Evolutionary conservation across 2,888 invertebrate genomes (phyloP).

Genomic region (Caenorhabditis macrosperma): DNA sequence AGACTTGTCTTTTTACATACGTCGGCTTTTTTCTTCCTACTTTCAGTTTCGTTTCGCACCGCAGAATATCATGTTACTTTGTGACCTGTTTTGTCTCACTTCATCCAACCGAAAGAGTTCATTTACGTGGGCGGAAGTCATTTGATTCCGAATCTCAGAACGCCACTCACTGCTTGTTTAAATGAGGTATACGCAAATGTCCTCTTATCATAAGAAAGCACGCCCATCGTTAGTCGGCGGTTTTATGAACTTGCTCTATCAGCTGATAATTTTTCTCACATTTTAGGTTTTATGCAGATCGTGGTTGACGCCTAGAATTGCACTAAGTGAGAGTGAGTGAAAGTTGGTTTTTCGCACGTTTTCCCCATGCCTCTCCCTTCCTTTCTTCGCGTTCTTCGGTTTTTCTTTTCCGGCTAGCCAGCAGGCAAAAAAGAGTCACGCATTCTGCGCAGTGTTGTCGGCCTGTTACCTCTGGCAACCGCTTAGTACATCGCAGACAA

Average conservation of each 20-base stretch:
- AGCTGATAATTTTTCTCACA: conserved; percentile 30
- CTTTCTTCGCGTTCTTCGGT: not conserved
- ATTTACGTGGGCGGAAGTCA: not conserved
- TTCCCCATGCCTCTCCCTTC: not conserved
- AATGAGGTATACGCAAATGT: not conserved
- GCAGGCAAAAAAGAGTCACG: not conserved
- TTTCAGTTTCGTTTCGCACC: no score
- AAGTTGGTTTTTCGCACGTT: no score
- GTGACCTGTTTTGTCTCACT: not conserved
- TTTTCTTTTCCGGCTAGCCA: not conserved
- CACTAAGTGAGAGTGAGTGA: not conserved
- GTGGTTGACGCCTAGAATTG: not conserved
- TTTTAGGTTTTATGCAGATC: not conserved
- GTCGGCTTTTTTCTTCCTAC: not conserved
- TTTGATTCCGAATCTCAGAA: not conserved
- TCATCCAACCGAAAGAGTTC: no score
- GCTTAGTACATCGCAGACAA: conserved; percentile 33
- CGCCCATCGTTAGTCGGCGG: conserved; percentile 20
- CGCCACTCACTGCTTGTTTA: not conserved
- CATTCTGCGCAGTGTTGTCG: conserved; percentile 7
- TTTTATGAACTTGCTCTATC: conserved; percentile 39
- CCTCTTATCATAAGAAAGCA: conserved; percentile 11
- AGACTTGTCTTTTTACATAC: not conserved
- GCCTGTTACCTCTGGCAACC: conserved; percentile 49
- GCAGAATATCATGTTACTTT: not conserved